Conservation (phyloP, 2,113 vertebrate genomes). For the Bothrops jararaca region DNA sequence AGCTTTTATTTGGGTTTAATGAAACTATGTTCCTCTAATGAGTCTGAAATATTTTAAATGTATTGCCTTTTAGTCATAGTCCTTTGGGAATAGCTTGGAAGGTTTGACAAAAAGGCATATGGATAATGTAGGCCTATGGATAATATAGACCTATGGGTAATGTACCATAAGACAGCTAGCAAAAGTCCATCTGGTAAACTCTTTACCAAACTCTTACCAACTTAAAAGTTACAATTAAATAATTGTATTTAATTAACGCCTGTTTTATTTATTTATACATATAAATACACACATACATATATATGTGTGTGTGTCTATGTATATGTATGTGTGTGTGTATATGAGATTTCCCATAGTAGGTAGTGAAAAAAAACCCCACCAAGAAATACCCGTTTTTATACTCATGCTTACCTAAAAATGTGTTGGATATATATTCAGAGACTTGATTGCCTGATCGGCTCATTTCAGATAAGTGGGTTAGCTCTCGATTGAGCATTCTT, state of each 20-base stretch:
- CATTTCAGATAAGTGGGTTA: conserved; percentile 97
- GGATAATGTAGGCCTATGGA: neutral
- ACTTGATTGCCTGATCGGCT: conserved; percentile 98
- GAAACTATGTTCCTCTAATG: neutral
- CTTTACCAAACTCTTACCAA: neutral
- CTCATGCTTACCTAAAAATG: conserved; percentile 89
- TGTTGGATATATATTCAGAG: conserved; percentile 97
- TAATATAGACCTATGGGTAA: neutral
- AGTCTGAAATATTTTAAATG: neutral
- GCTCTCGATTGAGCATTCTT: conserved; percentile 97
- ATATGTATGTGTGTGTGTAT: neutral
- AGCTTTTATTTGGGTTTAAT: neutral
- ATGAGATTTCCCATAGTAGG: neutral
- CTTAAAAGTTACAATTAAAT: neutral
- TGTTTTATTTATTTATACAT: neutral
- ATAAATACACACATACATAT: neutral
- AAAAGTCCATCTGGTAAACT: neutral
- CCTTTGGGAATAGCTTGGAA: neutral
- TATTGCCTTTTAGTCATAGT: neutral
- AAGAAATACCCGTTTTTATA: neutral
- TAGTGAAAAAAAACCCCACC: neutral
- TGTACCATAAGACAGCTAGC: neutral
- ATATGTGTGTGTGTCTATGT: no score
- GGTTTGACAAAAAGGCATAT: neutral
- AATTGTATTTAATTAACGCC: neutral